phyloP scores from a whole-genome alignment of 2,113 vertebrate genomes.

The Enhydra lutris region DNA sequence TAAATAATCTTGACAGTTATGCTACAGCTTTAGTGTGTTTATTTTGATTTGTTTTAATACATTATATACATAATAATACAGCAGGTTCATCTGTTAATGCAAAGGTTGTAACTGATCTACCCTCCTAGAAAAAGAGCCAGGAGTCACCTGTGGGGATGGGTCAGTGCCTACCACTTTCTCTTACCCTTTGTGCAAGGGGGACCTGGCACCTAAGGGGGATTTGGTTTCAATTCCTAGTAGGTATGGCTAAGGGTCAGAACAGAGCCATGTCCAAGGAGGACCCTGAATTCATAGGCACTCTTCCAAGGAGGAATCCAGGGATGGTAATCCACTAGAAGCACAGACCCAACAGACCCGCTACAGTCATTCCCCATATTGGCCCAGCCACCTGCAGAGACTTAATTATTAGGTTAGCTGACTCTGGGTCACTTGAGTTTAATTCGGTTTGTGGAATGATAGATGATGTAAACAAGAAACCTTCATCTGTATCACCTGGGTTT shows the following conservation, averaged over 20 bases:
- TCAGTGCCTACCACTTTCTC: background rate
- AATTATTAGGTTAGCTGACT: background rate
- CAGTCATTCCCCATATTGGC: background rate
- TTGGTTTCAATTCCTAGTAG: background rate
- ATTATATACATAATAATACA: background rate
- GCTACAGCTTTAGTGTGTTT: background rate
- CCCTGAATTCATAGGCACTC: background rate
- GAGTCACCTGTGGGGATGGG: background rate
- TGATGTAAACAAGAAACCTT: background rate
- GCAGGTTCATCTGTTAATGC: background rate
- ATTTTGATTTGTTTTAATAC: background rate
- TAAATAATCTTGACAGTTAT: background rate
- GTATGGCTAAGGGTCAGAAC: background rate
- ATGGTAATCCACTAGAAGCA: background rate
- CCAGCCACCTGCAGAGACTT: background rate
- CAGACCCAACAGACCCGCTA: rapidly evolving
- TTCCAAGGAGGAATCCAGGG: background rate
- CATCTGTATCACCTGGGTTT: background rate
- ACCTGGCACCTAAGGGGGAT: too few relatives aligned
- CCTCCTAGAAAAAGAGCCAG: background rate
- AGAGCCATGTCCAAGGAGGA: background rate
- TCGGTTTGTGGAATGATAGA: background rate
- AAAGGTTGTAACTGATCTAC: background rate
- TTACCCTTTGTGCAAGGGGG: background rate
- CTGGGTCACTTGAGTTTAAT: background rate